These are phyloP conservation scores for Halesus radiatus DNA, from an alignment of 1,140 invertebrate genomes.

Conservation along the genomic window DNA sequence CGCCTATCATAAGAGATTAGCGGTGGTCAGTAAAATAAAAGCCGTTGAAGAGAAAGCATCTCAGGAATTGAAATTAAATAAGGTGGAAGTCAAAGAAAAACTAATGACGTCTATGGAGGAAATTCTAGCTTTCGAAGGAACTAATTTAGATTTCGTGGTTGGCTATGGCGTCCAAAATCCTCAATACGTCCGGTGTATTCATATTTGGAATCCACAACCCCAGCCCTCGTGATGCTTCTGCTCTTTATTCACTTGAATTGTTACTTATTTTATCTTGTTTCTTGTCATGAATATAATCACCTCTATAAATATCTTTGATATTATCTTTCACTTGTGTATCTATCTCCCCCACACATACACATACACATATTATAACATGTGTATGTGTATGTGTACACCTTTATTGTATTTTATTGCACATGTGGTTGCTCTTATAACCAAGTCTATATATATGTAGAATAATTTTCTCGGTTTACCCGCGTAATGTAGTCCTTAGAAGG, in stretches of 20 bases:
- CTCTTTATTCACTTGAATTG: neutral
- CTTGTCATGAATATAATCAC: no score
- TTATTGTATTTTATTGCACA: no score
- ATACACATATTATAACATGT: no score
- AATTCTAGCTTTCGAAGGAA: conserved; percentile 50
- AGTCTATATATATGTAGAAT: no score
- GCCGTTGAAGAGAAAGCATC: conserved; percentile 16
- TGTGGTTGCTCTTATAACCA: no score
- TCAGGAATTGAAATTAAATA: conserved; percentile 38
- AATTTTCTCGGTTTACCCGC: no score
- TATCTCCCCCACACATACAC: no score
- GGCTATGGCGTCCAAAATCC: conserved; percentile 51
- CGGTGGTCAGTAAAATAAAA: conserved; percentile 37
- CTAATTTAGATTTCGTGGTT: conserved; percentile 50
- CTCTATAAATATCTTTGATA: no score
- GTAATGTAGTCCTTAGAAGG: no score
- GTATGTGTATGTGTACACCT: no score
- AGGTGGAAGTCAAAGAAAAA: conserved; percentile 42
- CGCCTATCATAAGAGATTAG: neutral
- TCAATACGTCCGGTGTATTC: conserved; percentile 48
- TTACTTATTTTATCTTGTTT: neutral
- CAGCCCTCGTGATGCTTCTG: neutral
- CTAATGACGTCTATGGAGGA: conserved; percentile 42
- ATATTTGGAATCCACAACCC: conserved; percentile 48
- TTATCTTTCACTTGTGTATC: no score